Conservation (phyloP, 2,888 invertebrate genomes). For the Endotricha flammealis region DNA sequence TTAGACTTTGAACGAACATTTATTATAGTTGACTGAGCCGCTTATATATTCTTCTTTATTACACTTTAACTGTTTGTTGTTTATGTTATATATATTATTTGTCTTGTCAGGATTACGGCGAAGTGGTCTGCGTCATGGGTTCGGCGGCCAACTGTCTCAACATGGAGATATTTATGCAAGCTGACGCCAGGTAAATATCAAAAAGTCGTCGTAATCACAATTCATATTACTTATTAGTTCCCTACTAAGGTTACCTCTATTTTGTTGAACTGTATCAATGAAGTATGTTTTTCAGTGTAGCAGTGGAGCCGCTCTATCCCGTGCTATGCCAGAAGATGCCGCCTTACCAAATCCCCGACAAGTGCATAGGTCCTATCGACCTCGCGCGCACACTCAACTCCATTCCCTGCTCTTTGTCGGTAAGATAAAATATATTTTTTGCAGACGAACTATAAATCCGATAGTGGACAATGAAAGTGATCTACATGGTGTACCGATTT, state of each 20-base stretch:
- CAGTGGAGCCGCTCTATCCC: constrained; percentile 95
- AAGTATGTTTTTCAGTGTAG: constrained; percentile 81
- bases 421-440: no score
- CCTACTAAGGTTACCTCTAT: neutral
- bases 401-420: constrained; percentile 91
- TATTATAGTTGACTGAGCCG: no score
- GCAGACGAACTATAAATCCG: constrained; percentile 10
- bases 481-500: no score
- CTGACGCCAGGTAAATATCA: constrained; percentile 85
- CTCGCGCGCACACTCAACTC: constrained; percentile 90
- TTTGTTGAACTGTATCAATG: neutral
- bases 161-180: constrained; percentile 94
- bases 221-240: neutral
- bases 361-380: constrained; percentile 84
- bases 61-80: no score
- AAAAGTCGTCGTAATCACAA: neutral
- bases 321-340: constrained; percentile 74
- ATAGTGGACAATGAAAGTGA: no score
- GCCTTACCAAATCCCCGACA: constrained; percentile 64
- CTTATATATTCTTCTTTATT: no score
- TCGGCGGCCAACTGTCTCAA: constrained; percentile 94
- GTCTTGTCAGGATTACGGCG: constrained; percentile 88
- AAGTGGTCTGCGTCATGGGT: constrained; percentile 96
- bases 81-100: neutral
- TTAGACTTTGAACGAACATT: no score